Percentiles rank a stretch among this genome's conserved stretches.
These are phyloP conservation scores for Platypus cylindrus DNA, from an alignment of 2,888 invertebrate species.

Conservation along the genomic window DNA sequence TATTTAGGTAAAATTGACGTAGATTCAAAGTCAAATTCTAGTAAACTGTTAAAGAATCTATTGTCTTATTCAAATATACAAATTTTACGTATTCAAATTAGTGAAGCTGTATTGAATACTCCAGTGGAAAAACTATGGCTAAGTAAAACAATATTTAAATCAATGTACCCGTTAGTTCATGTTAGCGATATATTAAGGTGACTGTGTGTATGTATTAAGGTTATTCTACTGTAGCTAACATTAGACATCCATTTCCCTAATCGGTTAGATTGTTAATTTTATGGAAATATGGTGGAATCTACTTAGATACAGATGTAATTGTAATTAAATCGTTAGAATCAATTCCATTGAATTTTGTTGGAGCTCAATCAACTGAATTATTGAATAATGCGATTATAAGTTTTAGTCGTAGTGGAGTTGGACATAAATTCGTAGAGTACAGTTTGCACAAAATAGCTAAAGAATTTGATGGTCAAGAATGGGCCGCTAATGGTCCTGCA, in stretches of 20 bases:
- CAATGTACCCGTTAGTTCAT: slow-evolving; percentile 45
- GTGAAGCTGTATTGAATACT: slow-evolving; percentile 40
- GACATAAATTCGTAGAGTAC: slow-evolving; percentile 43
- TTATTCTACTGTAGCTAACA: no score
- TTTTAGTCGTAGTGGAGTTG: slow-evolving; percentile 40
- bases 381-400: slow-evolving; percentile 58
- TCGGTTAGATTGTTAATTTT: slow-evolving; percentile 52
- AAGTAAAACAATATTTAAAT: slow-evolving; percentile 37
- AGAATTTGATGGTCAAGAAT: slow-evolving; percentile 42
- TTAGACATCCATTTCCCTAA: slow-evolving; percentile 5
- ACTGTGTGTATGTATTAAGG: no score
- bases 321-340: slow-evolving; percentile 46
- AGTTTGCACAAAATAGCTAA: slow-evolving; percentile 42
- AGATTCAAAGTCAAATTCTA: no score
- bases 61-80: slow-evolving; percentile 39
- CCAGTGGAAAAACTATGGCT: slow-evolving; percentile 44
- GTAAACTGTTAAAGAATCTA: slow-evolving; percentile 31
- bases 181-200: slow-evolving; percentile 47
- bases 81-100: slow-evolving; percentile 39
- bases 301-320: slow-evolving; percentile 62
- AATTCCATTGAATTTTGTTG: slow-evolving; percentile 47
- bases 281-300: slow-evolving; percentile 66
- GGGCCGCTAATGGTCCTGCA: slow-evolving; percentile 52
- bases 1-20: no score
- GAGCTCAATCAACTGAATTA: slow-evolving; percentile 42